Percentiles rank a stretch among this genome's conserved stretches.
phyloP scores from a whole-genome alignment of 1,140 invertebrate genomes.

The Pteromalus puparum region DNA sequence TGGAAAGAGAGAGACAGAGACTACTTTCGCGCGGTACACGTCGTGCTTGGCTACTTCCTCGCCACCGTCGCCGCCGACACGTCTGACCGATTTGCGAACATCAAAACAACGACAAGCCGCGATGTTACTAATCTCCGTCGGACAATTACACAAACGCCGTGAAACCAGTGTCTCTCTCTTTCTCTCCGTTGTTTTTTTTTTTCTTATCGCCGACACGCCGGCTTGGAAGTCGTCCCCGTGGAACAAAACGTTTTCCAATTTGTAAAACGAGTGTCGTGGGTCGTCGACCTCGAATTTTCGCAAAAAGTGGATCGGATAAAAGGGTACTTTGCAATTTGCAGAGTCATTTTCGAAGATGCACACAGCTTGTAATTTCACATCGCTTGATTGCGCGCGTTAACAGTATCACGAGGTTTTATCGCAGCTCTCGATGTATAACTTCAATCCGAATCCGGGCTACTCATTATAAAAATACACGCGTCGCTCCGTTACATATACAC shows the following conservation, averaged over 20 bases:
- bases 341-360: not conserved
- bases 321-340: not conserved
- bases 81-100: conserved; percentile 1
- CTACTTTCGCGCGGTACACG: not conserved
- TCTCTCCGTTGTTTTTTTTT: not conserved
- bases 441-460: too few relatives aligned
- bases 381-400: too few relatives aligned
- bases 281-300: not conserved
- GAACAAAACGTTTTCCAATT: conserved; percentile 4
- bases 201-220: not conserved
- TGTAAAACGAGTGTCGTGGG: not conserved
- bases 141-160: conserved; percentile 20
- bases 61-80: not conserved
- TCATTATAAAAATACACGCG: not conserved
- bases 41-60: not conserved
- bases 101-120: conserved; percentile 17
- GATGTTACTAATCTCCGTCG: conserved; percentile 14
- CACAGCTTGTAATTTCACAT: not conserved
- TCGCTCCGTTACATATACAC: too few relatives aligned
- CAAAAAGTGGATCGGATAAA: not conserved
- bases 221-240: not conserved
- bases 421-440: too few relatives aligned
- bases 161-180: not conserved
- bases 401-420: too few relatives aligned
- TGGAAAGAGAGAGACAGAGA: too few relatives aligned